phyloP scores from a whole-genome alignment of 2,888 invertebrate genomes.

The Hirtodrosophila confusa region DNA sequence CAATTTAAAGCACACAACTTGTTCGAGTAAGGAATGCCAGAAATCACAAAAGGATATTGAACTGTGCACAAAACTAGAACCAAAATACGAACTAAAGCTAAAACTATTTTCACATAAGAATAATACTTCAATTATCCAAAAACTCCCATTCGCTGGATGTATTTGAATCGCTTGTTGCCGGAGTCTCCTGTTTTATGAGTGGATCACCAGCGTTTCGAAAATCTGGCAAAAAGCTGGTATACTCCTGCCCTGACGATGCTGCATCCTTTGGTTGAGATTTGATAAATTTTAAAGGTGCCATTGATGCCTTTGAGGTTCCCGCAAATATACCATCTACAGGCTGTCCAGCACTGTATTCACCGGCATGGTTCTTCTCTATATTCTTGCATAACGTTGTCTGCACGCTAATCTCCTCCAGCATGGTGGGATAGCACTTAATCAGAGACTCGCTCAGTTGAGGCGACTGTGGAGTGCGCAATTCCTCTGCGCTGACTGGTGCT shows the following conservation, averaged over 20 bases:
- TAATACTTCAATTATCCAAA: conserved; percentile 72
- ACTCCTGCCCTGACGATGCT: conserved; percentile 47
- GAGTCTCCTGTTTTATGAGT: conserved; percentile 38
- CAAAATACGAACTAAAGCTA: conserved; percentile 13
- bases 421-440: conserved; percentile 57
- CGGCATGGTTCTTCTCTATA: conserved; percentile 22
- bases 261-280: conserved; percentile 47
- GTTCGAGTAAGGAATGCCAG: background rate
- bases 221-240: conserved; percentile 76
- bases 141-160: conserved; percentile 84
- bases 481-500: conserved; percentile 68
- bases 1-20: conserved; percentile 51
- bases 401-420: conserved; percentile 72
- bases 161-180: conserved; percentile 65
- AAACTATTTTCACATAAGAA: conserved; percentile 9
- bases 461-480: conserved; percentile 47
- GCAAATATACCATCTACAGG: conserved; percentile 75
- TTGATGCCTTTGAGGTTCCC: conserved; percentile 24
- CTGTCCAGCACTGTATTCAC: conserved; percentile 64
- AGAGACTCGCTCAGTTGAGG: conserved; percentile 38
- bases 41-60: conserved; percentile 8
- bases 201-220: conserved; percentile 74
- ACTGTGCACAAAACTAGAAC: conserved; percentile 13
- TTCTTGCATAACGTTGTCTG: conserved; percentile 77
- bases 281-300: conserved; percentile 63